Evolutionary conservation across 2,888 invertebrate species (phyloP), one percentile per base, ranked within the genome.

Genomic region (Neuroscelio doddi): DNA sequence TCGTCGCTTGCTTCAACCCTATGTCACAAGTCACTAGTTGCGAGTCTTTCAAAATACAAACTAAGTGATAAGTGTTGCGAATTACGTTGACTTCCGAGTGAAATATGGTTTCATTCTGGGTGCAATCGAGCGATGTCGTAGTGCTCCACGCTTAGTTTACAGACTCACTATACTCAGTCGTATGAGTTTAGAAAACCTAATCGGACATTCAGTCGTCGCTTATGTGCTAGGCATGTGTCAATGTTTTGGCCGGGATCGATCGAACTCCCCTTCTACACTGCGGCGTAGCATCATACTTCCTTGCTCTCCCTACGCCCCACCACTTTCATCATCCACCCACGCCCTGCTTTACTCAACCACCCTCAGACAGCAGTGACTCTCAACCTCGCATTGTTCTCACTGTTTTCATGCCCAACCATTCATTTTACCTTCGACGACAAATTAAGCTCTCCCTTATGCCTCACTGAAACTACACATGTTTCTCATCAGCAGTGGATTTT

Each of bases 241-340:
- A 82, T 82, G 82, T 82, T 82, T 82, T 82, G 82, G 81, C 77
- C 79, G 76, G 72, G 75, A 81, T 82, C 81, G 82, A 82, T n/a
- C n/a, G n/a, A n/a, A n/a, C n/a, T n/a, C n/a, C n/a, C 72, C 71
- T 74, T 74, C 73, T 71, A 73, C 73, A 74, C 77, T 77, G 80
- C 78, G 78, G 71, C 79, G 80, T 76, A 77, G 76, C 77, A 77
- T 76, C 71, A 69, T 70, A 69, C 70, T 45, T 49, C 47, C 39
- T 58, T 55, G 49, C 29, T 42, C 24, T 44, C 27, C 45, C 45
- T 46, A 30, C 52, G 44, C 39, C 42, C 74, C 70, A 66, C 73
- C 61, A 73, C 70, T 69, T 72, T 71, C 72, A 68, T 77, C 76
- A 80, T 79, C 80, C 78, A 81, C 82, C 81, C 75, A 81, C 81